Conservation (phyloP, 1,140 invertebrate species). For the Cydia strobilella region DNA sequence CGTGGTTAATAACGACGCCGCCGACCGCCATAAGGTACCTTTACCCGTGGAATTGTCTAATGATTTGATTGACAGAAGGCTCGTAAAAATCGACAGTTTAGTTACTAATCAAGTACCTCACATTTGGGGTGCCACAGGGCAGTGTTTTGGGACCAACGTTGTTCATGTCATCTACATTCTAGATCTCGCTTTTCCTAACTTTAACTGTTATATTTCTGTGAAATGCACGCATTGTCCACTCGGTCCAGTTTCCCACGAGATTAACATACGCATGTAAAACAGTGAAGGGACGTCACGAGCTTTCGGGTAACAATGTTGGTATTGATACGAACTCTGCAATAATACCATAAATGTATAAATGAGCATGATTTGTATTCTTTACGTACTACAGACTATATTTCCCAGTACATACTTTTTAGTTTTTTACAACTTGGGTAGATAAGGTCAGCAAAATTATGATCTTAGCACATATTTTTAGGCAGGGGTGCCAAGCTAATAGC, state of each 20-base stretch:
- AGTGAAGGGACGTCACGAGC: conserved; percentile 12
- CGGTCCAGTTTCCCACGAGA: conserved; percentile 6
- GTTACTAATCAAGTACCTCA: background rate
- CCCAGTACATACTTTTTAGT: no score
- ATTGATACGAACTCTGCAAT: background rate
- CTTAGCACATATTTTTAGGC: no score
- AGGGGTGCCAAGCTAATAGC: no score
- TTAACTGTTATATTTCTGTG: no score
- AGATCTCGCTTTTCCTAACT: no score
- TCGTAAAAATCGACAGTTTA: no score
- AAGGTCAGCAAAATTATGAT: no score
- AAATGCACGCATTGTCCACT: background rate
- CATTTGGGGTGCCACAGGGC: background rate
- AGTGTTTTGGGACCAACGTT: background rate
- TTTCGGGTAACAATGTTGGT: conserved; percentile 1
- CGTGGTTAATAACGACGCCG: no score
- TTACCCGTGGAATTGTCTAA: no score
- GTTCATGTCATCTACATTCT: background rate
- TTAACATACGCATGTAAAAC: conserved; percentile 26
- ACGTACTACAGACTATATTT: background rate
- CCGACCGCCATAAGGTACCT: no score
- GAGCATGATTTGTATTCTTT: background rate
- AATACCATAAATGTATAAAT: background rate
- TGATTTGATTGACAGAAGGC: no score
- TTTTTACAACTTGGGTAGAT: no score